Percentiles rank a stretch among this genome's conserved stretches.
These are phyloP conservation scores for Thinocorus orbignyianus DNA, from an alignment of 2,113 vertebrate genomes.

Conservation along the genomic window DNA sequence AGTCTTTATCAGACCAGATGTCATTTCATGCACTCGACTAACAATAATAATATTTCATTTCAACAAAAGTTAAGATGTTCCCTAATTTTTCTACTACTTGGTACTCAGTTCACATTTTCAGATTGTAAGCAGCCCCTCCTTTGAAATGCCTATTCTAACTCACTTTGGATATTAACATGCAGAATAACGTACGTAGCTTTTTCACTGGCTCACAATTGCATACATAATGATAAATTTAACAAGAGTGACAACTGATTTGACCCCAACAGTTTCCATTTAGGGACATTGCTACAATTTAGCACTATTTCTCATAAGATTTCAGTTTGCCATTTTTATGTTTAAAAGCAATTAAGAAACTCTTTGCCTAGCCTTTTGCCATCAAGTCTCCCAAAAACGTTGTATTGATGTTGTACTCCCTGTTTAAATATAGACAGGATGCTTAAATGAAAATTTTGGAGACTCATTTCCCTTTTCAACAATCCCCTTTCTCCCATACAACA, in stretches of 20 bases:
- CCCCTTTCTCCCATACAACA: neutral
- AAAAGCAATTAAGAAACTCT: neutral
- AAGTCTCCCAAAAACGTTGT: neutral
- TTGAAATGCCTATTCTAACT: neutral
- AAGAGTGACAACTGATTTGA: constrained; percentile 16
- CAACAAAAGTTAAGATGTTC: constrained; percentile 5
- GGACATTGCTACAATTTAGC: neutral
- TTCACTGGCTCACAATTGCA: neutral
- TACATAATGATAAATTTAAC: constrained; percentile 18
- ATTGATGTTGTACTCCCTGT: neutral
- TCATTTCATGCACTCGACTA: constrained; percentile 39
- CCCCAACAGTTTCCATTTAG: neutral
- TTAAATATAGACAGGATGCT: neutral
- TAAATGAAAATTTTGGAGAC: neutral
- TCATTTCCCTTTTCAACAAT: neutral
- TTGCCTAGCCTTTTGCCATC: neutral
- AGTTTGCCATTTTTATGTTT: neutral
- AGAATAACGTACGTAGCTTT: neutral
- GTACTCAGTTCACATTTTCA: constrained; percentile 1
- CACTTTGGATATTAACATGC: neutral
- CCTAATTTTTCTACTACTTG: constrained; percentile 6
- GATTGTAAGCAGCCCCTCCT: neutral
- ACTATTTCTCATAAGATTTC: neutral
- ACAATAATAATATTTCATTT: constrained; percentile 17
- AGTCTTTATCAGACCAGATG: constrained; percentile 35